phyloP scores from a whole-genome alignment of 2,797 vertebrate species.

The Microcaecilia unicolor region DNA sequence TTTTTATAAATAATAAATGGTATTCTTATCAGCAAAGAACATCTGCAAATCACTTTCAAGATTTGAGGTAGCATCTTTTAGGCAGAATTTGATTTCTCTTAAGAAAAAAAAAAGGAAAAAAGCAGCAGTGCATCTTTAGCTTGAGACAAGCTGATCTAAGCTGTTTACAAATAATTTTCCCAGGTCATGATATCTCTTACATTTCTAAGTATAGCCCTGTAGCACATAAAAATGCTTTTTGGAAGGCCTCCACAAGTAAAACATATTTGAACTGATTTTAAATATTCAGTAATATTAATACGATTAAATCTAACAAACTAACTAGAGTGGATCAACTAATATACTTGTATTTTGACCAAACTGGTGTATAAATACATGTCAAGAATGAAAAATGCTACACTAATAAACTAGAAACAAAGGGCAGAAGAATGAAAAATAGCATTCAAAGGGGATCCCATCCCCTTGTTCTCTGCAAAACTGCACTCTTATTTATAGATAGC shows the following conservation, averaged over 20 bases:
- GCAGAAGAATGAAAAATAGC: conserved; percentile 32
- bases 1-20: conserved; percentile 33
- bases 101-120: conserved; percentile 39
- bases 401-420: conserved; percentile 22
- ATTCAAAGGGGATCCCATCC: conserved; percentile 29
- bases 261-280: conserved; percentile 22
- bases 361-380: conserved; percentile 35
- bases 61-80: conserved; percentile 69
- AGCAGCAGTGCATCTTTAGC: conserved; percentile 31
- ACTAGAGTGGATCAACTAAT: conserved; percentile 16
- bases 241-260: conserved; percentile 51
- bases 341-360: conserved; percentile 43
- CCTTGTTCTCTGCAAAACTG: conserved; percentile 37
- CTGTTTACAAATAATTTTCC: conserved; percentile 31
- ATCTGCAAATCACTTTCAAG: conserved; percentile 59
- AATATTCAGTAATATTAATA: conserved; percentile 25
- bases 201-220: conserved; percentile 43
- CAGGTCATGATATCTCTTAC: conserved; percentile 29
- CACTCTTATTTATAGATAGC: conserved; percentile 22
- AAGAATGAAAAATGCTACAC: conserved; percentile 33
- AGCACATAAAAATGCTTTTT: conserved; percentile 31
- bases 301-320: conserved; percentile 25
- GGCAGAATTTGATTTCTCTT: conserved; percentile 49
- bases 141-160: conserved; percentile 40
- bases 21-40: conserved; percentile 37